Conservation (phyloP, 2,113 vertebrate species). For the Anarrhichthys ocellatus region DNA sequence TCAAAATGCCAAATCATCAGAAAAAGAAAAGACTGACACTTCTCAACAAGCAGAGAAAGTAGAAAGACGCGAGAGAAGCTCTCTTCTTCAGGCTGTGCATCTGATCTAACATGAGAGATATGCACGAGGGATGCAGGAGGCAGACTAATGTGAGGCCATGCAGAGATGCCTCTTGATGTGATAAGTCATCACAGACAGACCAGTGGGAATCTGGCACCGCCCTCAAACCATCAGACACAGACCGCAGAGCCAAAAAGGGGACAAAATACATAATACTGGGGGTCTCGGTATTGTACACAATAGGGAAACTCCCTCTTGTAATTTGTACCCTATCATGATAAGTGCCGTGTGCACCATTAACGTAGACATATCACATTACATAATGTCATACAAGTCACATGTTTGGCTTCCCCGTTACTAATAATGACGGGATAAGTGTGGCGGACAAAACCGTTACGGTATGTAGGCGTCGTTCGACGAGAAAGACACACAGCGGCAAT, state of each 20-base stretch:
- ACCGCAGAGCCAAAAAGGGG: slow-evolving; percentile 4
- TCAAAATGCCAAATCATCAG: slow-evolving; percentile 11
- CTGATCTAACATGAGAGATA: slow-evolving; percentile 47
- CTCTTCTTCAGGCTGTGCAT: slow-evolving; percentile 5
- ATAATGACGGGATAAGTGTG: too few species aligned
- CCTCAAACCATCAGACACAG: slow-evolving; percentile 4
- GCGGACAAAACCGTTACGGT: too few species aligned
- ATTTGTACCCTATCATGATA: not conserved
- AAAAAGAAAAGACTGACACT: not conserved
- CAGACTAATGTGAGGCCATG: slow-evolving; percentile 27
- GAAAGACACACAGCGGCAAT: too few species aligned
- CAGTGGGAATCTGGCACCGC: slow-evolving; percentile 27
- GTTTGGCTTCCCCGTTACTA: too few species aligned
- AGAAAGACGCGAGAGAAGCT: not conserved
- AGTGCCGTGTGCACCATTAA: not conserved
- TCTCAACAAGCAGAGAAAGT: not conserved
- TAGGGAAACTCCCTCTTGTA: too few species aligned
- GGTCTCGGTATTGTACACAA: not conserved
- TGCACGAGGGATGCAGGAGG: slow-evolving; percentile 27
- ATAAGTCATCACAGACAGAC: slow-evolving; percentile 34
- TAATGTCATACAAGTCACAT: not conserved
- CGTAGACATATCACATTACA: not conserved
- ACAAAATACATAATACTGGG: not conserved
- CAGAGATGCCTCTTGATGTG: slow-evolving; percentile 56
- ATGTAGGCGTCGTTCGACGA: too few species aligned